Percentiles rank a stretch among this genome's conserved stretches.
phyloP scores from a whole-genome alignment of 2,888 invertebrate genomes.

The Oligia latruncula region DNA sequence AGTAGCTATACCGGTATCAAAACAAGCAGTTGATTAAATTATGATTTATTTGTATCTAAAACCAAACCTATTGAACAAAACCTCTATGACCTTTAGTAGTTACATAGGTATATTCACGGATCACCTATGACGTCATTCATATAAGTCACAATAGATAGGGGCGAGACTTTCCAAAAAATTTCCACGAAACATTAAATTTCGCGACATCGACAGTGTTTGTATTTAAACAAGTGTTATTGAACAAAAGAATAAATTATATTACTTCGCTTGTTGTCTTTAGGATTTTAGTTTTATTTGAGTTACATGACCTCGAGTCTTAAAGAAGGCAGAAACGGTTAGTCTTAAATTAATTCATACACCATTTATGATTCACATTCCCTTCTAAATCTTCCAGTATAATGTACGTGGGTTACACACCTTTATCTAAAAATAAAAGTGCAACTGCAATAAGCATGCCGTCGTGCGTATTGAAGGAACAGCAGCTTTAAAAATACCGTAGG shows the following conservation, averaged over 20 bases:
- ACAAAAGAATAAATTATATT: slow-evolving; percentile 46
- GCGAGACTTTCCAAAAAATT: slow-evolving; percentile 13
- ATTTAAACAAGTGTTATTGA: slow-evolving; percentile 39
- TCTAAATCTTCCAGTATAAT: background rate
- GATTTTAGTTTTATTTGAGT: slow-evolving; percentile 16
- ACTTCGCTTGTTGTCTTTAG: slow-evolving; percentile 21
- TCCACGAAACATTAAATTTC: slow-evolving; percentile 30
- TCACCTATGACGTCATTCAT: slow-evolving; percentile 4
- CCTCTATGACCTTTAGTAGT: background rate
- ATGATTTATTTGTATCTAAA: slow-evolving; percentile 5
- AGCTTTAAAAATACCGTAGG: slow-evolving; percentile 20
- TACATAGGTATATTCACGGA: slow-evolving; percentile 2
- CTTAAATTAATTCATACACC: background rate
- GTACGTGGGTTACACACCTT: background rate
- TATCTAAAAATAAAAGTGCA: slow-evolving; percentile 14
- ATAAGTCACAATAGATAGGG: background rate
- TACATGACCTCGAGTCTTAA: slow-evolving; percentile 20
- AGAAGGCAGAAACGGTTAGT: background rate
- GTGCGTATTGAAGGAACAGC: background rate
- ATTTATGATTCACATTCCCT: background rate
- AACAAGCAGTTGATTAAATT: background rate
- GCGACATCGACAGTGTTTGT: background rate
- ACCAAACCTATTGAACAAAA: background rate
- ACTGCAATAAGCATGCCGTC: slow-evolving; percentile 4
- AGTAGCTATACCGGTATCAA: background rate